Percentiles rank a stretch among this genome's conserved stretches.
These are phyloP conservation scores for Trissolcus japonicus DNA, from an alignment of 2,888 invertebrate genomes.

Conservation along the genomic window DNA sequence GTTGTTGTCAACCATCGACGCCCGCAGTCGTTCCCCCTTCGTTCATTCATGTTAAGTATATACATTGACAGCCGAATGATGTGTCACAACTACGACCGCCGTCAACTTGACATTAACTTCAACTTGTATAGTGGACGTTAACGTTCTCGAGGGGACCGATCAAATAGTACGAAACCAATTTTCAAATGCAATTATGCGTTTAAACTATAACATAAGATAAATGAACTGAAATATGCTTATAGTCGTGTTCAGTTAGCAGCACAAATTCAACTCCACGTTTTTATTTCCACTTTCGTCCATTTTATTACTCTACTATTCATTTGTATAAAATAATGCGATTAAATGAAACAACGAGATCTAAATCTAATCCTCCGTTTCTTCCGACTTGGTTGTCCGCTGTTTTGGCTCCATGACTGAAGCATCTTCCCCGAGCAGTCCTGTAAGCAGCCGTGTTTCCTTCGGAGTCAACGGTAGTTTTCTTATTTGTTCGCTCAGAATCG, in stretches of 20 bases:
- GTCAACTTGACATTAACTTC: slow-evolving; percentile 37
- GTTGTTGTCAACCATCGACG: too few species aligned
- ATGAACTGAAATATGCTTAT: slow-evolving; percentile 45
- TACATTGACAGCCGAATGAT: slow-evolving; percentile 7
- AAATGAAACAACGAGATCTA: neutral
- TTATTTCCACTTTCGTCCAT: neutral
- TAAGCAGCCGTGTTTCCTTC: slow-evolving; percentile 71
- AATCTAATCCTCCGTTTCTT: neutral
- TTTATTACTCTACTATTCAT: neutral
- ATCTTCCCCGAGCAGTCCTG: neutral
- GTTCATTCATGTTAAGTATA: slow-evolving; percentile 6
- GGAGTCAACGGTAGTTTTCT: slow-evolving; percentile 77
- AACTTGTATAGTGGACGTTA: slow-evolving; percentile 21
- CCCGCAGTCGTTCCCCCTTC: too few species aligned
- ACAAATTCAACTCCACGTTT: neutral
- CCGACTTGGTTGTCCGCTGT: neutral
- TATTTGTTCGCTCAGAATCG: slow-evolving; percentile 74
- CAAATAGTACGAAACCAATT: slow-evolving; percentile 40
- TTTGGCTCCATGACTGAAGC: neutral
- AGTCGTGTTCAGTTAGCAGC: slow-evolving; percentile 3
- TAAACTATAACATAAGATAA: slow-evolving; percentile 38
- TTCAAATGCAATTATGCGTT: slow-evolving; percentile 33
- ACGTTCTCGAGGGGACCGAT: slow-evolving; percentile 33
- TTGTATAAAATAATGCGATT: neutral
- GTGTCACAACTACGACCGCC: neutral